Percentiles rank a stretch among this genome's conserved stretches.
These are phyloP conservation scores for Dolichoris vasculosae DNA, from an alignment of 1,140 invertebrate species.

Conservation along the genomic window DNA sequence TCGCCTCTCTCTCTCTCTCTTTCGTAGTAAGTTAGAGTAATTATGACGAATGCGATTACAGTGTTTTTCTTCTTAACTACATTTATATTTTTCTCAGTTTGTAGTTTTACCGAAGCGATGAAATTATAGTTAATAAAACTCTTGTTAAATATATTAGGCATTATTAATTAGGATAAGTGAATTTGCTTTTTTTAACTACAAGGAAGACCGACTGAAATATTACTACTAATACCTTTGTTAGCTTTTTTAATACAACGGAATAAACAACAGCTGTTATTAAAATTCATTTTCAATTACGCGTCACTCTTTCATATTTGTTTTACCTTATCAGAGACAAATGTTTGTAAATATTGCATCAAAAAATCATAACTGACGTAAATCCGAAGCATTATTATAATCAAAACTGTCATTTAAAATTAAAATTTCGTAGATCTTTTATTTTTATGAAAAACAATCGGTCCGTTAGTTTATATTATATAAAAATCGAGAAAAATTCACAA, in stretches of 20 bases:
- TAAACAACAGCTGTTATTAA: too few species aligned
- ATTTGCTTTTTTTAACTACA: not conserved
- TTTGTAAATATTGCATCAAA: too few species aligned
- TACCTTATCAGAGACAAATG: too few species aligned
- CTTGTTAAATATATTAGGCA: not conserved
- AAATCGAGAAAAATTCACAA: not conserved
- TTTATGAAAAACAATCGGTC: not conserved
- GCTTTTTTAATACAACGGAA: too few species aligned
- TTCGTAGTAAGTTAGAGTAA: conserved; percentile 14
- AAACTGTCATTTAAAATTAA: too few species aligned
- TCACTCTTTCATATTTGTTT: too few species aligned
- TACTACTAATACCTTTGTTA: too few species aligned
- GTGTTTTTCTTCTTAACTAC: not conserved
- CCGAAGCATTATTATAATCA: too few species aligned
- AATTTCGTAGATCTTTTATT: too few species aligned
- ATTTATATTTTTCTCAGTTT: not conserved
- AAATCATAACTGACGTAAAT: too few species aligned
- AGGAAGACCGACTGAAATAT: not conserved
- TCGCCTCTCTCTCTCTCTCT: conserved; percentile 11
- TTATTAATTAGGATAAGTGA: not conserved
- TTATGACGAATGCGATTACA: conserved; percentile 8
- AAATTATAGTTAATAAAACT: not conserved
- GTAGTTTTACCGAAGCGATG: not conserved
- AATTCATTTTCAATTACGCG: too few species aligned
- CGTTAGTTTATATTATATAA: not conserved